Evolutionary conservation across 2,113 vertebrate species (phyloP).

Genomic region (Pseudorasbora parva): DNA sequence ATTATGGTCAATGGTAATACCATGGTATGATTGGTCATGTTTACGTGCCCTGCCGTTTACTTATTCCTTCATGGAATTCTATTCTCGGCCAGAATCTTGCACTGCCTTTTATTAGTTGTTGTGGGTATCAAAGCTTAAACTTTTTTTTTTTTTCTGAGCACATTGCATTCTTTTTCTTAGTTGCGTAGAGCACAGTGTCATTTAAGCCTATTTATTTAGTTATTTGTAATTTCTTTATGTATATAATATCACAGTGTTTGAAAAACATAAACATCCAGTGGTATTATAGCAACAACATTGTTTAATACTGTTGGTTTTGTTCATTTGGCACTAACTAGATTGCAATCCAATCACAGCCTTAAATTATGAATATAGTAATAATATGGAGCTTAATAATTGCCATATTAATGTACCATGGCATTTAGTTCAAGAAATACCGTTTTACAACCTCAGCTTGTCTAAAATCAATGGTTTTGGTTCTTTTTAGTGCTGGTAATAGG

Average conservation of each 20-base stretch:
- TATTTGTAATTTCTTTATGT: too few species aligned
- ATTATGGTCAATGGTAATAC: too few species aligned
- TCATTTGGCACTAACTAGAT: neutral
- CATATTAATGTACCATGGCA: neutral
- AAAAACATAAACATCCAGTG: neutral
- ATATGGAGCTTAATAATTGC: neutral
- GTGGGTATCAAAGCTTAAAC: too few species aligned
- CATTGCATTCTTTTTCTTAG: too few species aligned
- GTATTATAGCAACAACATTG: neutral
- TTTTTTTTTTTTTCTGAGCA: too few species aligned
- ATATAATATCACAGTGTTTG: neutral
- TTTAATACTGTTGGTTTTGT: neutral
- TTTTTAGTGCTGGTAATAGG: neutral
- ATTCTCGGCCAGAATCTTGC: too few species aligned
- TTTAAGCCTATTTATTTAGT: too few species aligned
- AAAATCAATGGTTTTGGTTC: neutral
- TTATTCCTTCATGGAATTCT: too few species aligned
- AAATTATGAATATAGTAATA: neutral
- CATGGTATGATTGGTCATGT: neutral
- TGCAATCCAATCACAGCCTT: neutral
- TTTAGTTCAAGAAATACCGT: neutral
- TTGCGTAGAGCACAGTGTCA: too few species aligned
- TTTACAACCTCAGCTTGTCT: neutral
- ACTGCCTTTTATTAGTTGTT: too few species aligned
- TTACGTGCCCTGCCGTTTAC: neutral